phyloP scores from a whole-genome alignment of 1,140 invertebrate genomes.

The Mercenaria mercenaria region DNA sequence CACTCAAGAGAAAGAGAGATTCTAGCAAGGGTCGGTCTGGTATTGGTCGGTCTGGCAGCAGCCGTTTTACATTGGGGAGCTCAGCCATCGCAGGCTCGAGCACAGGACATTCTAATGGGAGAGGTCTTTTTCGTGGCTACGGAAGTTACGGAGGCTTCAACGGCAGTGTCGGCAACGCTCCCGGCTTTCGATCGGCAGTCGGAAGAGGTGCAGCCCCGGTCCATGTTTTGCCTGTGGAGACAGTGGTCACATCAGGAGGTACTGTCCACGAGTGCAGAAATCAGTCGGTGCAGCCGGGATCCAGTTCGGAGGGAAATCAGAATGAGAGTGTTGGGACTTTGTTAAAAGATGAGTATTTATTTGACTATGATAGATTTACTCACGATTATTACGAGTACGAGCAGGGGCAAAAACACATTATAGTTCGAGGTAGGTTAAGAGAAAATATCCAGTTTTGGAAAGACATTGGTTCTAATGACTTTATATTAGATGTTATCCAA shows the following conservation, averaged over 20 bases:
- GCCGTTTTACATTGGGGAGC: background rate
- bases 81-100: background rate
- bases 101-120: background rate
- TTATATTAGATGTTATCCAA: constrained; percentile 55
- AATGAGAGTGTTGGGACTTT: background rate
- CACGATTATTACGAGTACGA: constrained; percentile 42
- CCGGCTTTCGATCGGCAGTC: background rate
- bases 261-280: background rate
- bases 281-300: background rate
- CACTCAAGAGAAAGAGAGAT: background rate
- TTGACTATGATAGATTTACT: constrained; percentile 2
- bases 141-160: no score
- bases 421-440: constrained; percentile 11
- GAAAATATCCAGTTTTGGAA: background rate
- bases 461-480: constrained; percentile 6
- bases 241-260: background rate
- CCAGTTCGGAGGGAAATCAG: background rate
- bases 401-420: constrained; percentile 42
- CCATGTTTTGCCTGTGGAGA: background rate
- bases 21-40: background rate
- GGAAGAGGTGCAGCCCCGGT: no score
- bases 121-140: background rate
- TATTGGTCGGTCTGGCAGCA: background rate
- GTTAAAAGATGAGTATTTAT: constrained; percentile 34
- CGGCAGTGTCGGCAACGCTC: background rate